Evolutionary conservation across 53 echinoderm and acorn worm genomes (phyloP).

Genomic region (Temnopleurus reevesii): DNA sequence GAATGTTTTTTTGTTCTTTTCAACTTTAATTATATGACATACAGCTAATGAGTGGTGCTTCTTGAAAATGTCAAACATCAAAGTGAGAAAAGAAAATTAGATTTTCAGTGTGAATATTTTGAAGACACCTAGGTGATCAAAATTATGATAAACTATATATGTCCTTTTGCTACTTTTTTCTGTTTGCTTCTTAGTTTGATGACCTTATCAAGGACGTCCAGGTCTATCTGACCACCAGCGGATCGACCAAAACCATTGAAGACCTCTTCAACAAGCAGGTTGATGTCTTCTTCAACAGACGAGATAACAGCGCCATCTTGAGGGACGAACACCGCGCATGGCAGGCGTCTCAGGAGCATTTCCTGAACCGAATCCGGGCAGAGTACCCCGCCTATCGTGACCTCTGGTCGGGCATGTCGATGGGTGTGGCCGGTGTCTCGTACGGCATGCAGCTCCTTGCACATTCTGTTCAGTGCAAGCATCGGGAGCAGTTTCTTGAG

Average conservation of each 20-base stretch:
- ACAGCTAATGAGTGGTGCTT: too few species aligned
- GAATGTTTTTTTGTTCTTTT: too few species aligned
- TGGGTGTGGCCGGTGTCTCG: constrained; percentile 67
- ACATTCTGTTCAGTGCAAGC: constrained; percentile 59
- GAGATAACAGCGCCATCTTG: neutral
- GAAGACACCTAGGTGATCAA: too few species aligned
- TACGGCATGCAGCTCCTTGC: constrained; percentile 76
- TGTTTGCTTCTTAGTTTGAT: constrained; percentile 73
- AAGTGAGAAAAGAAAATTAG: too few species aligned
- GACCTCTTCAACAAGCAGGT: constrained; percentile 64
- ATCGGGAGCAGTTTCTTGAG: constrained; percentile 41
- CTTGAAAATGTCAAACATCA: too few species aligned
- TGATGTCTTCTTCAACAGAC: neutral
- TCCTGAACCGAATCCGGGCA: constrained; percentile 69
- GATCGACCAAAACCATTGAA: constrained; percentile 75
- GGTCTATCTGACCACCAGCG: constrained; percentile 82
- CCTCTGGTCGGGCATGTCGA: constrained; percentile 78
- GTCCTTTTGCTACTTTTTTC: too few species aligned
- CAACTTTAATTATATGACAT: too few species aligned
- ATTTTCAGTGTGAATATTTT: too few species aligned
- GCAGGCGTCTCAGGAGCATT: constrained; percentile 81
- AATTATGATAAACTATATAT: too few species aligned
- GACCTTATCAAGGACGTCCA: constrained; percentile 68
- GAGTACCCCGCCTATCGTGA: constrained; percentile 86
- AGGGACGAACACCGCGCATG: constrained; percentile 63